A percentile compares a stretch with the other conserved stretches of the same genome.
Evolutionary conservation across 1,140 invertebrate species (phyloP).

Genomic region (Gonioctena quinquepunctata): DNA sequence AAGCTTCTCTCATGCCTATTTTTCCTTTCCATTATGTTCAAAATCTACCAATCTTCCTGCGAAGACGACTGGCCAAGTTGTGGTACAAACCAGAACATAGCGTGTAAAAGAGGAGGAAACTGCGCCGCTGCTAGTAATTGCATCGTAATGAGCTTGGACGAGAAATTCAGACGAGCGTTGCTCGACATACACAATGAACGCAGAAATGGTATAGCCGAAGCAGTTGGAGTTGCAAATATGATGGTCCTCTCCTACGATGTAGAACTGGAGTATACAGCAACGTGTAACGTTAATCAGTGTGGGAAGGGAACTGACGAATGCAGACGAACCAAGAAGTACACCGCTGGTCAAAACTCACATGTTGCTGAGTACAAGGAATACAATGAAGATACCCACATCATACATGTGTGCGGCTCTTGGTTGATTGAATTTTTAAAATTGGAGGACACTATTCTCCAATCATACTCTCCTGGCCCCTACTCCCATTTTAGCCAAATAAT

Average conservation of each 20-base stretch:
- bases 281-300: slow-evolving; percentile 8
- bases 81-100: no score
- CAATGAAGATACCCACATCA: not conserved
- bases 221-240: not conserved
- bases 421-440: slow-evolving; percentile 13
- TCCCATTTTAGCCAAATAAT: slow-evolving; percentile 20
- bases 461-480: no score
- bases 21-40: no score
- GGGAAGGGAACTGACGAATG: not conserved
- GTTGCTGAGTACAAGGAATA: not conserved
- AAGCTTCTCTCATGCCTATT: no score
- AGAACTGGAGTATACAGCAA: no score
- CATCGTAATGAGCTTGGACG: not conserved
- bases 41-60: no score
- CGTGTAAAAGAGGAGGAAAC: not conserved
- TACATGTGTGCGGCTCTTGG: not conserved
- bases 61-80: no score
- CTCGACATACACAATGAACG: not conserved
- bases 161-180: not conserved
- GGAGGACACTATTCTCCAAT: no score
- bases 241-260: no score
- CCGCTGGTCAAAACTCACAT: no score
- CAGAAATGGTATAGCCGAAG: not conserved
- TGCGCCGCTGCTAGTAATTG: no score
- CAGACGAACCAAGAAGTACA: no score